Conservation (phyloP, 1,140 invertebrate genomes). For the Sycobia sp. region DNA sequence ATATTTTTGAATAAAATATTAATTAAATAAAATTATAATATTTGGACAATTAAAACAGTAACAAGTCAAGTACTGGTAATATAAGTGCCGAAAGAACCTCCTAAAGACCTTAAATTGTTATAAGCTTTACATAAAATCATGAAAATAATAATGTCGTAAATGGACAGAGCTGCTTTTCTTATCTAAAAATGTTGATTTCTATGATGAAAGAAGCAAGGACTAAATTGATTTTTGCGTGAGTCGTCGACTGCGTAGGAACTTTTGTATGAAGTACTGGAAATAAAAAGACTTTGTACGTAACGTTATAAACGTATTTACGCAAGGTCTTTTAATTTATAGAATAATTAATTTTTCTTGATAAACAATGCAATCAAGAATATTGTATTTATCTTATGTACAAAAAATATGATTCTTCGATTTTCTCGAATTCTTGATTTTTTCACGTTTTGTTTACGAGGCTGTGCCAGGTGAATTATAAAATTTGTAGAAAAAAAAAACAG, state of each 20-base stretch:
- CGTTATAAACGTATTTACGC: slow-evolving; percentile 16
- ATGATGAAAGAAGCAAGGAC: not conserved
- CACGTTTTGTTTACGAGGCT: slow-evolving; percentile 20
- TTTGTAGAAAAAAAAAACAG: slow-evolving; percentile 39
- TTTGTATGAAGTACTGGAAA: not conserved
- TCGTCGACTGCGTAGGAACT: too few species aligned
- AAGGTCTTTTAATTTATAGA: slow-evolving; percentile 1
- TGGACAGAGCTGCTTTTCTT: too few species aligned
- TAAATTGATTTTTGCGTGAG: not conserved
- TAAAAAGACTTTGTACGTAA: not conserved
- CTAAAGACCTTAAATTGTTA: not conserved
- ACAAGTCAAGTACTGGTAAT: not conserved
- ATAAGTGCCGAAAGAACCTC: not conserved
- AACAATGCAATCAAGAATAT: slow-evolving; percentile 8
- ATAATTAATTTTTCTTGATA: slow-evolving; percentile 13
- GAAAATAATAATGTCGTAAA: not conserved
- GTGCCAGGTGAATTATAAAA: slow-evolving; percentile 22
- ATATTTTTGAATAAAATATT: too few species aligned
- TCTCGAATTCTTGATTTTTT: slow-evolving; percentile 8
- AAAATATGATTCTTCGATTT: slow-evolving; percentile 22
- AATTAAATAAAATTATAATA: not conserved
- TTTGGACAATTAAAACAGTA: not conserved
- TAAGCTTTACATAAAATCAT: not conserved
- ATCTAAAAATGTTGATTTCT: not conserved
- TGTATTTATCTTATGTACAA: slow-evolving; percentile 29